phyloP scores from a whole-genome alignment of 2,888 invertebrate species.

The Ormyrus rosae region DNA sequence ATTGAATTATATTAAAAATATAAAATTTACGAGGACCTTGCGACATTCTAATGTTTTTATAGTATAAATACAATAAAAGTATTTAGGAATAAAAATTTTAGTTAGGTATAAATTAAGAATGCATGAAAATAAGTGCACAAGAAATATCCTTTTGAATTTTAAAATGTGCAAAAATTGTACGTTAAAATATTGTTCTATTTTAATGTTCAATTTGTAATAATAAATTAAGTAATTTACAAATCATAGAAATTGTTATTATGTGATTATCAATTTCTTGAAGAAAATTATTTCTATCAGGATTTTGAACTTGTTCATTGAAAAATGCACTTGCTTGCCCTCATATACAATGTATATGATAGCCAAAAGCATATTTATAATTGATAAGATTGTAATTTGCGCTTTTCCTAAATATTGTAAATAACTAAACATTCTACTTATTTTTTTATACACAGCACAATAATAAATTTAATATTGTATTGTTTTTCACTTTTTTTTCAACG shows the following conservation, averaged over 20 bases:
- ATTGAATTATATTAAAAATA: no score
- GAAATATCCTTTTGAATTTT: no score
- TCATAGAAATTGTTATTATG: neutral
- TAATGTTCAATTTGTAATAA: no score
- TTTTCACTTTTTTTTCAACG: constrained; percentile 26
- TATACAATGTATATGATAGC: constrained; percentile 69
- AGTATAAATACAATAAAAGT: no score
- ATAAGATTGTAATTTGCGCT: constrained; percentile 30
- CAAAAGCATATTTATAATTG: constrained; percentile 63
- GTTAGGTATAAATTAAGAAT: no score
- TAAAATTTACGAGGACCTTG: no score
- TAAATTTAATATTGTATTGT: constrained; percentile 14
- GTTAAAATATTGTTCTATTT: no score
- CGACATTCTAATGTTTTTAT: no score
- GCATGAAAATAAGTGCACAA: no score
- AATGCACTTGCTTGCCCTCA: constrained; percentile 65
- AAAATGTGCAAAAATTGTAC: no score
- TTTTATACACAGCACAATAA: constrained; percentile 31
- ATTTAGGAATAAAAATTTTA: no score
- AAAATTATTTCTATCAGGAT: constrained; percentile 17
- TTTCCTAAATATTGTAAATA: constrained; percentile 47
- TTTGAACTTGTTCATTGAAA: constrained; percentile 33
- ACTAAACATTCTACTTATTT: constrained; percentile 24
- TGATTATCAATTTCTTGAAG: neutral
- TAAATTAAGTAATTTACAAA: neutral